Evolutionary conservation across 2,888 invertebrate genomes (phyloP).

Genomic region (Sisyra terminalis): DNA sequence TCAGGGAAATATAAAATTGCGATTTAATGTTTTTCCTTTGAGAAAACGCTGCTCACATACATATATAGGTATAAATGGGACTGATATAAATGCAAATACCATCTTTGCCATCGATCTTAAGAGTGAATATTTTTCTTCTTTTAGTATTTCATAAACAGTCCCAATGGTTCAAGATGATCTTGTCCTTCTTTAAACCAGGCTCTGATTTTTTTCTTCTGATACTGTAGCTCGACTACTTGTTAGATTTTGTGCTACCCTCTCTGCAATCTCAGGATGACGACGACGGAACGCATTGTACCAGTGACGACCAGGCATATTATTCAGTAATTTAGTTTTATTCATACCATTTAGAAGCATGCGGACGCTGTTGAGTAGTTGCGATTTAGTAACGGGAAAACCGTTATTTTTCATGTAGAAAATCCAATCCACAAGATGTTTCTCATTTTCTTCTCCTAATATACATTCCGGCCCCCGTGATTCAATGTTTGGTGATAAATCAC

Average conservation of each 20-base stretch:
- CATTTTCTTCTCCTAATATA: too few species aligned
- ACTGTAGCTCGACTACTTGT: neutral
- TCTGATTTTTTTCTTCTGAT: neutral
- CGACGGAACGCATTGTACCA: neutral
- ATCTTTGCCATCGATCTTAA: too few species aligned
- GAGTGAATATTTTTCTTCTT: too few species aligned
- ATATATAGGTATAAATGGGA: too few species aligned
- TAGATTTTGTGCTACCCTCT: neutral
- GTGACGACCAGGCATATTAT: neutral
- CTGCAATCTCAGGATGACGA: neutral
- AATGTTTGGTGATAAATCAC: too few species aligned
- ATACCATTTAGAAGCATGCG: neutral
- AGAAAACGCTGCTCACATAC: too few species aligned
- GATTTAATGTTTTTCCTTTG: too few species aligned
- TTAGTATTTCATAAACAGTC: too few species aligned
- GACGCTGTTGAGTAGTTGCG: neutral
- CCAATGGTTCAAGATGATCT: neutral
- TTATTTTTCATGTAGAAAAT: neutral
- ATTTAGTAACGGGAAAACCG: neutral
- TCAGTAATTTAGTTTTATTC: neutral
- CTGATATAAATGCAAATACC: too few species aligned
- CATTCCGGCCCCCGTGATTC: too few species aligned
- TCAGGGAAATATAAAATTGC: too few species aligned
- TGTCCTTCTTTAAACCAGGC: neutral
- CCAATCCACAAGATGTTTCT: too few species aligned